These are phyloP conservation scores for Myiozetetes cayanensis DNA, from an alignment of 2,113 vertebrate species.

Conservation along the genomic window DNA sequence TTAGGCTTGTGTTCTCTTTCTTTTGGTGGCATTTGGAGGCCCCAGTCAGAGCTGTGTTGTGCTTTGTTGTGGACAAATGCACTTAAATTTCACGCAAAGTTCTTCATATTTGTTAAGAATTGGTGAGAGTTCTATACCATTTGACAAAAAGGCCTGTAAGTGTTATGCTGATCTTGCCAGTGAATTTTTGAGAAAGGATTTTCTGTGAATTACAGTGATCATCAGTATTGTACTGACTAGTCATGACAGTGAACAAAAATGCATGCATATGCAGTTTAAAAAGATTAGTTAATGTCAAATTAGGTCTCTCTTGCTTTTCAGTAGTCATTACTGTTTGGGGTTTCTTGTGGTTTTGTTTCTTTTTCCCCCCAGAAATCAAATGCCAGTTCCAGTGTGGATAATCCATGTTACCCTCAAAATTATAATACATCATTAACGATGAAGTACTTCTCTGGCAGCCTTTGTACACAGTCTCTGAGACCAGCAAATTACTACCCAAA, in stretches of 20 bases:
- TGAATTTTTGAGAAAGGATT: neutral
- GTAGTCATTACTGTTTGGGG: neutral
- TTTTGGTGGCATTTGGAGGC: neutral
- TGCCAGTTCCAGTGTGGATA: constrained; percentile 46
- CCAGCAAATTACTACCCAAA: constrained; percentile 66
- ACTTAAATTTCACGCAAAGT: neutral
- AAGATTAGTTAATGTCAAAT: neutral
- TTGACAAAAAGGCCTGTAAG: neutral
- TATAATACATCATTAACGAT: constrained; percentile 60
- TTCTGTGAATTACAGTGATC: neutral
- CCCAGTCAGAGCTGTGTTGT: neutral
- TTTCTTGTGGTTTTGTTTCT: neutral
- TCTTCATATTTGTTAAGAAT: neutral
- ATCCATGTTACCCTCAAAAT: constrained; percentile 85
- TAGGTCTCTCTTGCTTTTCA: neutral
- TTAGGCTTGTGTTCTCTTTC: neutral
- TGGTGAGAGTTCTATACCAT: neutral
- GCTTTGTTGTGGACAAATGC: neutral
- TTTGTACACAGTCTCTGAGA: constrained; percentile 77
- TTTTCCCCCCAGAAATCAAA: constrained; percentile 49
- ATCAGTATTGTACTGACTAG: neutral
- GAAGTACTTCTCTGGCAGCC: constrained; percentile 78
- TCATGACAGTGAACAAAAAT: neutral
- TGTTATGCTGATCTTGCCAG: neutral
- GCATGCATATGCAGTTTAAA: neutral